phyloP scores from a whole-genome alignment of 2,888 invertebrate genomes.

The Clostera curtula region DNA sequence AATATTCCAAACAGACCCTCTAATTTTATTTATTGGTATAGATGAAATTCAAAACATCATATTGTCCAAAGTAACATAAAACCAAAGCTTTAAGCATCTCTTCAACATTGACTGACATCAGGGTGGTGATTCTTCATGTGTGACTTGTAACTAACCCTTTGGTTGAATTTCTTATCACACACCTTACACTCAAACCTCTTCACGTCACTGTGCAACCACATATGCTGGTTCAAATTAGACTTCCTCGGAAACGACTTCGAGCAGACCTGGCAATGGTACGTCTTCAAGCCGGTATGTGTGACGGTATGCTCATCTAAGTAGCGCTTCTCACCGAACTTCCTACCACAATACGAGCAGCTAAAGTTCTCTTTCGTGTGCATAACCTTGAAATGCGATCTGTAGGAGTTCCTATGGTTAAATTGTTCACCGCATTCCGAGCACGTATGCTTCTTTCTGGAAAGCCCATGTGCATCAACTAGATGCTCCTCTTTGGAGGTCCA shows the following conservation, averaged over 20 bases:
- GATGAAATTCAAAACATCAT: no score
- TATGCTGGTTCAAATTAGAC: slow-evolving; percentile 40
- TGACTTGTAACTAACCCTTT: slow-evolving; percentile 35
- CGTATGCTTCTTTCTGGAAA: slow-evolving; percentile 35
- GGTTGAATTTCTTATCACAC: slow-evolving; percentile 38
- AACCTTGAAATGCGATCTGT: slow-evolving; percentile 35
- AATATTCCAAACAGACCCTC: no score
- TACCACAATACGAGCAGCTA: slow-evolving; percentile 35
- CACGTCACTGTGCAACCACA: slow-evolving; percentile 46
- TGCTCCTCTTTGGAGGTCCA: slow-evolving; percentile 48
- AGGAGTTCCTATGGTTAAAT: no score
- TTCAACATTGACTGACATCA: slow-evolving; percentile 33
- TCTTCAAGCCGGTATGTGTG: slow-evolving; percentile 55
- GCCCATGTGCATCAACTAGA: slow-evolving; percentile 39
- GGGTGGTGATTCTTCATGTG: slow-evolving; percentile 50
- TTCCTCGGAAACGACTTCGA: slow-evolving; percentile 44
- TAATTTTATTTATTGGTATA: no score
- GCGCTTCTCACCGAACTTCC: slow-evolving; percentile 37
- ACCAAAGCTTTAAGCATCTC: not conserved
- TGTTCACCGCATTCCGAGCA: slow-evolving; percentile 51
- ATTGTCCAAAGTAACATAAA: no score
- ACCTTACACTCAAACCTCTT: slow-evolving; percentile 38
- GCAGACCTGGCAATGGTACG: slow-evolving; percentile 57
- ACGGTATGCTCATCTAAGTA: slow-evolving; percentile 51
- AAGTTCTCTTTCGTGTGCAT: slow-evolving; percentile 35